Percentiles rank a stretch among this genome's conserved stretches.
phyloP scores from a whole-genome alignment of 2,797 vertebrate genomes.

The Coranthus polyacanthus region DNA sequence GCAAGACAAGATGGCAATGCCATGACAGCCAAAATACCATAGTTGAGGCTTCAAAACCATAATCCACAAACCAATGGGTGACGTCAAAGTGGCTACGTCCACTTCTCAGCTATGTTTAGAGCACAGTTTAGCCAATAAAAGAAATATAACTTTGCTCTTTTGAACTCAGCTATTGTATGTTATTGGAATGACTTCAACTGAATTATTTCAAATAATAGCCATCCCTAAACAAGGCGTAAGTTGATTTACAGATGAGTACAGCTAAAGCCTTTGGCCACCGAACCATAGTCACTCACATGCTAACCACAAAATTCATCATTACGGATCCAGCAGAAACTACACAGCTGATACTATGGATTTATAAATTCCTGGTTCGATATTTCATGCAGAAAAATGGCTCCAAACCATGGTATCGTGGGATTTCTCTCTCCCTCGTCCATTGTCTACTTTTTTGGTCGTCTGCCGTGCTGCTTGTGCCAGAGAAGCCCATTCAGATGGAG shows the following conservation, averaged over 20 bases:
- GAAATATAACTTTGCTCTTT: too few relatives aligned
- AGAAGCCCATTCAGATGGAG: conserved; percentile 72
- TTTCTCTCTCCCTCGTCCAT: conserved; percentile 42
- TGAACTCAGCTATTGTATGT: too few relatives aligned
- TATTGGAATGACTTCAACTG: too few relatives aligned
- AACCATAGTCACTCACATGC: neutral
- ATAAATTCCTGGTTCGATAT: conserved; percentile 24
- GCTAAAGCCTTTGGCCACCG: neutral
- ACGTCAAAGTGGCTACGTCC: too few relatives aligned
- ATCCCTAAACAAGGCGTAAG: too few relatives aligned
- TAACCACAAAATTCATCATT: neutral
- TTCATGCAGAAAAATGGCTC: conserved; percentile 9
- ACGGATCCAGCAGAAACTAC: neutral
- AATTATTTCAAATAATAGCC: too few relatives aligned
- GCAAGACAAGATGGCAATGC: too few relatives aligned
- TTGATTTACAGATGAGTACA: neutral
- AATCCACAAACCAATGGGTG: too few relatives aligned
- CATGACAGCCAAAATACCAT: too few relatives aligned
- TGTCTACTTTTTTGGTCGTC: conserved; percentile 54
- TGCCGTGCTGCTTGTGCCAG: conserved; percentile 52
- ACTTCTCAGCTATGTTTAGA: too few relatives aligned
- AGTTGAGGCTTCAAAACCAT: too few relatives aligned
- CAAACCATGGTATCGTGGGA: conserved; percentile 27
- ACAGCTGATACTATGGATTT: conserved; percentile 14
- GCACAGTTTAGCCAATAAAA: too few relatives aligned